Conservation (phyloP, 2,888 invertebrate species). For the Eutolmus rufibarbis region DNA sequence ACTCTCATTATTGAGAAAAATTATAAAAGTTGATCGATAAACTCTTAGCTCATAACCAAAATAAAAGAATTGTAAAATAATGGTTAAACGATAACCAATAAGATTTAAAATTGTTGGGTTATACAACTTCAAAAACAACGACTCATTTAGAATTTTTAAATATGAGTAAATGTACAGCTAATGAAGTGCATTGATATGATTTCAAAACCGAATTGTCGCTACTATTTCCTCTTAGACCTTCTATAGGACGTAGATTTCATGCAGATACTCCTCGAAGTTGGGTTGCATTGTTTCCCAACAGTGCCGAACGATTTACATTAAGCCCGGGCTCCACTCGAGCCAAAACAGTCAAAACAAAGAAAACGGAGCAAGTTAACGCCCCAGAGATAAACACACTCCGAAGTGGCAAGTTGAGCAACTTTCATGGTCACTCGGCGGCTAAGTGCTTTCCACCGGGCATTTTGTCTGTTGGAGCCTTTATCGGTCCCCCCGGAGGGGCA, state of each 20-base stretch:
- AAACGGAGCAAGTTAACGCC: background rate
- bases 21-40: too few species aligned
- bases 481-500: background rate
- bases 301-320: background rate
- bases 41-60: too few species aligned
- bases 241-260: background rate
- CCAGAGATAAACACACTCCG: background rate
- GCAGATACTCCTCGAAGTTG: background rate
- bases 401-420: background rate
- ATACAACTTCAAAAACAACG: too few species aligned
- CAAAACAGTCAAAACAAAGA: background rate
- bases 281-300: background rate
- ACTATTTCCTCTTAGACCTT: background rate
- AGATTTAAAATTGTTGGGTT: too few species aligned
- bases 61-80: too few species aligned
- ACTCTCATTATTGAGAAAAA: too few species aligned
- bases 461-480: background rate
- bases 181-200: background rate
- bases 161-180: too few species aligned
- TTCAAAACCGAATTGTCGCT: background rate
- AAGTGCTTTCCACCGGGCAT: background rate
- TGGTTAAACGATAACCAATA: too few species aligned
- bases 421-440: background rate
- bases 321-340: background rate
- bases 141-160: too few species aligned